These are phyloP conservation scores for Pyrrhia umbra DNA, from an alignment of 2,888 invertebrate species.

Conservation along the genomic window DNA sequence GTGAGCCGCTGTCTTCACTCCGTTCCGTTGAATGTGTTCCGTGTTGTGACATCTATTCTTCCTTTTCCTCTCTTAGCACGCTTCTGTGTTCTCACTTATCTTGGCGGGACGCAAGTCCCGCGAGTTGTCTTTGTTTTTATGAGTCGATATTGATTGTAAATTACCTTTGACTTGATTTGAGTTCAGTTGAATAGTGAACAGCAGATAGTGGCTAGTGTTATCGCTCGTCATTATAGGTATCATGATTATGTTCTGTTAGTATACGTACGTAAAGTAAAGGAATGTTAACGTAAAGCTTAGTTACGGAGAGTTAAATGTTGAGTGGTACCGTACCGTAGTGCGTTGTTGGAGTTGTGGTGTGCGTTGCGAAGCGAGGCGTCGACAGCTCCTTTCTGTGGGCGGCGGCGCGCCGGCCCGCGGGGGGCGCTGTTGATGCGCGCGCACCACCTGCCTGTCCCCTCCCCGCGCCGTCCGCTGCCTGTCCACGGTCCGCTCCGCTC, in stretches of 20 bases:
- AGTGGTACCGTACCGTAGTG: slow-evolving; percentile 89
- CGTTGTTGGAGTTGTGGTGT: slow-evolving; percentile 87
- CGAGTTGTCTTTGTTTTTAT: slow-evolving; percentile 88
- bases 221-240: slow-evolving; percentile 89
- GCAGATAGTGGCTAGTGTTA: slow-evolving; percentile 90
- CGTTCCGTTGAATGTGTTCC: slow-evolving; percentile 91
- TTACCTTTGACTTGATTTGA: slow-evolving; percentile 87
- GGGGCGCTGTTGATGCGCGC: slow-evolving; percentile 76
- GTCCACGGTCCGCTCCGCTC: slow-evolving; percentile 75
- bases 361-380: slow-evolving; percentile 77
- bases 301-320: slow-evolving; percentile 88
- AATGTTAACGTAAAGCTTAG: slow-evolving; percentile 89
- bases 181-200: slow-evolving; percentile 89
- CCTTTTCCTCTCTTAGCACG: slow-evolving; percentile 91
- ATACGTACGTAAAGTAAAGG: slow-evolving; percentile 84
- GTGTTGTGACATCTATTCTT: slow-evolving; percentile 90
- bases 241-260: slow-evolving; percentile 89
- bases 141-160: slow-evolving; percentile 89
- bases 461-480: slow-evolving; percentile 66
- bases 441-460: slow-evolving; percentile 64
- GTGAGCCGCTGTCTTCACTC: slow-evolving; percentile 94
- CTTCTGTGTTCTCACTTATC: slow-evolving; percentile 91
- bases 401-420: slow-evolving; percentile 62
- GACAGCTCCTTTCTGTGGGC: slow-evolving; percentile 80
- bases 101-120: slow-evolving; percentile 89